A percentile compares a stretch with the other conserved stretches of the same genome.
Conservation (phyloP, 2,888 invertebrate genomes). For the Lasioglossum vierecki region DNA sequence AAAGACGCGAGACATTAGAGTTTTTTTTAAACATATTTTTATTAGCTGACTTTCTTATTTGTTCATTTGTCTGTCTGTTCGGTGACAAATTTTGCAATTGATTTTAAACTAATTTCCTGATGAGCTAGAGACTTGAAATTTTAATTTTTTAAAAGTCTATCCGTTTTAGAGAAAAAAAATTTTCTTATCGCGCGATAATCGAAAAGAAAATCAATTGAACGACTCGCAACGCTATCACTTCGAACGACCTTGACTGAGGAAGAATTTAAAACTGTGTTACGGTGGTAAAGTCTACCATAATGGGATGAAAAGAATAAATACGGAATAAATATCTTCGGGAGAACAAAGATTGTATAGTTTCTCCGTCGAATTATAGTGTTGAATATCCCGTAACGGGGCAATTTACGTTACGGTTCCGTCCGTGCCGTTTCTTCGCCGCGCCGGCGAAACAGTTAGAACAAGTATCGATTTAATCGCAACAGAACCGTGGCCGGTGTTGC, state of each 20-base stretch:
- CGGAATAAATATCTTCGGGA: background rate
- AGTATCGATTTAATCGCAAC: conserved; percentile 23
- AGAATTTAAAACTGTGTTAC: background rate
- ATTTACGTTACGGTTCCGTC: conserved; percentile 2
- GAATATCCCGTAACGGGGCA: conserved; percentile 5
- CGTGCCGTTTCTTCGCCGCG: background rate
- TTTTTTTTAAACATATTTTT: too few species aligned
- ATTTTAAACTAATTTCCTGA: too few species aligned
- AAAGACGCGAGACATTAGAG: background rate
- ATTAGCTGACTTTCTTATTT: too few species aligned
- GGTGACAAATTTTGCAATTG: too few species aligned
- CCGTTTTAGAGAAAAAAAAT: too few species aligned
- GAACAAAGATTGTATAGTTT: background rate
- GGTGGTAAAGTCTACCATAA: background rate
- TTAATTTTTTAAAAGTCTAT: too few species aligned
- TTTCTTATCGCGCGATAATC: background rate
- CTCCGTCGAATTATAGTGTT: background rate
- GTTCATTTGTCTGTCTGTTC: too few species aligned
- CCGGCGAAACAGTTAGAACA: background rate
- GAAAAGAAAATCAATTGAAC: background rate
- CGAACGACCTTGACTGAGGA: background rate
- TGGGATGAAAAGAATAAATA: background rate
- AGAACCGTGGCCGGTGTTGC: background rate
- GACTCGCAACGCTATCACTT: background rate
- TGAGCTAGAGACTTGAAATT: too few species aligned